Evolutionary conservation across 2,113 vertebrate species (phyloP).

Genomic region (Nothoprocta pentlandii): DNA sequence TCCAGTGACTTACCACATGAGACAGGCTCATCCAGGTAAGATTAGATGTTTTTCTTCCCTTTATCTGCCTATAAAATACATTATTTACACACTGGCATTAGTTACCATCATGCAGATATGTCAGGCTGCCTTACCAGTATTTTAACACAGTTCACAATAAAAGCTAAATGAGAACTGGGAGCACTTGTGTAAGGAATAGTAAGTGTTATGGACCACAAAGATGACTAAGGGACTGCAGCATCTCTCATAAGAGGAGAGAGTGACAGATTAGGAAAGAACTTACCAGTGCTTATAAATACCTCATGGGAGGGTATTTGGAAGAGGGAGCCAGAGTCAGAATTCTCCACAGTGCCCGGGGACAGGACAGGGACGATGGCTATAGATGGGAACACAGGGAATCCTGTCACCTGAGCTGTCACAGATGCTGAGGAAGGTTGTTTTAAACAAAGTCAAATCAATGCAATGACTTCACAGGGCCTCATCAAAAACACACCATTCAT

Average conservation of each 20-base stretch:
- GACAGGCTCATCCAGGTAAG: constrained; percentile 96
- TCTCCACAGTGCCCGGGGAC: too few species aligned
- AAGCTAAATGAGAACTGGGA: background rate
- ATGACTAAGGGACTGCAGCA: background rate
- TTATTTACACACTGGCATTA: background rate
- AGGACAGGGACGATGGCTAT: too few species aligned
- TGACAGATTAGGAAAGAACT: background rate
- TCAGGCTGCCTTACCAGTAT: background rate
- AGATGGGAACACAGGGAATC: background rate
- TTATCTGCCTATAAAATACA: background rate
- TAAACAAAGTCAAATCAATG: background rate
- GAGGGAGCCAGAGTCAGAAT: background rate
- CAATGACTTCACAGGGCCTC: background rate
- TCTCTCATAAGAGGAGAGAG: background rate
- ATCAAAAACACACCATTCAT: background rate
- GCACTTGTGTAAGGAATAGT: background rate
- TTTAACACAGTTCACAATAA: background rate
- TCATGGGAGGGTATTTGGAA: background rate
- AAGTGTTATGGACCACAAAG: background rate
- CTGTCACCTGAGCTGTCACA: background rate
- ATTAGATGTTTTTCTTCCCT: background rate
- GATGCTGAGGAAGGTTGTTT: background rate
- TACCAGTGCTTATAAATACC: background rate
- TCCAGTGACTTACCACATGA: constrained; percentile 99
- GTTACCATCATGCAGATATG: background rate